phyloP scores from a whole-genome alignment of 2,113 vertebrate genomes.

The Psammodynastes pulverulentus region DNA sequence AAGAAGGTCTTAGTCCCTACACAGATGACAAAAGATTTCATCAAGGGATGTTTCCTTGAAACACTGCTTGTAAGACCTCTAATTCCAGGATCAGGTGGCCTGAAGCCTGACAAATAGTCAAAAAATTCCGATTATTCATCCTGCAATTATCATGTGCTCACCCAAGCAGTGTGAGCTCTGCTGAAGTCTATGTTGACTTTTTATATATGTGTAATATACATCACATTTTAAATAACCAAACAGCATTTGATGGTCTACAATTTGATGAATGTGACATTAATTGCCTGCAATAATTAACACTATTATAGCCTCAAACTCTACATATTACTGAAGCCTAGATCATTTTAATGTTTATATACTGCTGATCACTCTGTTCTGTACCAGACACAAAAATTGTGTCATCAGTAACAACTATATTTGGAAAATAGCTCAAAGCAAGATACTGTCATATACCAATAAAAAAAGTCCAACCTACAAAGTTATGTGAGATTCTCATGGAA shows the following conservation, averaged over 20 bases:
- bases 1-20: not conserved
- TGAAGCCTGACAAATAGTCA: not conserved
- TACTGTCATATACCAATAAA: not conserved
- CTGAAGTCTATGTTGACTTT: not conserved
- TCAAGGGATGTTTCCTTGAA: not conserved
- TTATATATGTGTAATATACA: not conserved
- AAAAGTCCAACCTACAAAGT: conserved; percentile 16
- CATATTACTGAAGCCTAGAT: not conserved
- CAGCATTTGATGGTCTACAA: not conserved
- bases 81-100: not conserved
- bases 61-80: not conserved
- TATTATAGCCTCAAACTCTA: not conserved
- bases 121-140: not conserved
- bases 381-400: not conserved
- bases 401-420: not conserved
- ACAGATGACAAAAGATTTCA: not conserved
- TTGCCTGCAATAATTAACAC: not conserved
- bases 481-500: conserved; percentile 18
- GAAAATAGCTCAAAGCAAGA: conserved; percentile 29
- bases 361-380: not conserved
- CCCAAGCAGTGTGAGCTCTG: too few species aligned
- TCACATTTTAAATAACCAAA: not conserved
- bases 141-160: not conserved
- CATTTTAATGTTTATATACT: not conserved
- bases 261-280: conserved; percentile 1